Base-by-base conservation (phyloP, 1,140 invertebrate species). In the Lepidurus apus region DNA sequence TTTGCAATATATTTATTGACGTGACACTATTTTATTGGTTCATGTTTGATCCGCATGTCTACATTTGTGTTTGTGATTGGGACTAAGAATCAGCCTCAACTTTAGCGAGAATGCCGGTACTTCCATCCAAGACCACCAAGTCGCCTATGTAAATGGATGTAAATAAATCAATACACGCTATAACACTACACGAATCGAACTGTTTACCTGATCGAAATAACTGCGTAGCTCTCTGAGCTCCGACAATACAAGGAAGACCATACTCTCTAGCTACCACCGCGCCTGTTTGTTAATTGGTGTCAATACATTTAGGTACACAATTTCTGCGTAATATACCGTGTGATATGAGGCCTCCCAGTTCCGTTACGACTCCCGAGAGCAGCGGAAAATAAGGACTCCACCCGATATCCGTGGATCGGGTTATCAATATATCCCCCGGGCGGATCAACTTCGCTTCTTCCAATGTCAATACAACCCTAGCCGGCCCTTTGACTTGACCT, bases 341-440 rank as follows among this genome's bases (percentile, higher is more conserved):
- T 65, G 93, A 95, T 80, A 95, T 90, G 1, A 95, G 87, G 73
- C 94, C 93, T 24, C 93, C 94, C 7, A 95, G 85, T 85, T 96
- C 94, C 0, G 93, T 95, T 6, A 94, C 91, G 13, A 96, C 88
- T 21, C 93, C 94, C 1, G 87, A 85, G 7, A 95, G 84, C 8
- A 95, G 86, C 0, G 93, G 93, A 82, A 95, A 96, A 83, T 94
- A 95, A 1, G 93, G 93, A 21, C 91, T 91, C 94, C 94, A 96
- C 17, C 91, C 93, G 78, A 95, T 92, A 83, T 96, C 93, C 0
- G 93, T 95, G 24, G 88, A 88, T 78, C 88, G 86, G 0, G 93
- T 94, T 78, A 96, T 91, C 73, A 95, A 85, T 80, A 96, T 89
- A 82, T 95, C 93, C 2, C 92, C 92, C 74, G 82, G 81, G 84